phyloP scores from a whole-genome alignment of 2,797 vertebrate genomes.

The Pagetopsis macropterus region DNA sequence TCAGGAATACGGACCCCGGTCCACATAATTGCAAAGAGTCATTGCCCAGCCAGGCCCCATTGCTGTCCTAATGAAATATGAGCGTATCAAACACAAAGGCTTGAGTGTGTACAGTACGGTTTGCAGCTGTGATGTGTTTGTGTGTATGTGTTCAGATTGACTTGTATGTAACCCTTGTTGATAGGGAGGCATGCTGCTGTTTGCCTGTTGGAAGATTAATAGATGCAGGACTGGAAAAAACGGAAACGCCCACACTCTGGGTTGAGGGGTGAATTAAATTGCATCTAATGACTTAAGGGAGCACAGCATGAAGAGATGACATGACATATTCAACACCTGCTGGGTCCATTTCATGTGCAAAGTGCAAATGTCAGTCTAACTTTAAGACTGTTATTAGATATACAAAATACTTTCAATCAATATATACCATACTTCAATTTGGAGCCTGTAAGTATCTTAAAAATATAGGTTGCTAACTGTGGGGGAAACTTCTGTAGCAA shows the following conservation, averaged over 20 bases:
- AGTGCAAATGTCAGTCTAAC: not conserved
- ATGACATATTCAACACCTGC: not conserved
- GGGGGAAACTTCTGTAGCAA: no score
- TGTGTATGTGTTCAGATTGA: conserved; percentile 30
- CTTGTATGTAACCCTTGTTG: conserved; percentile 47
- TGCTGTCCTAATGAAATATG: conserved; percentile 36
- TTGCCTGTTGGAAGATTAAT: conserved; percentile 53
- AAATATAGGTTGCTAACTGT: no score
- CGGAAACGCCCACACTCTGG: conserved; percentile 12
- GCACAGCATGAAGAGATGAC: not conserved
- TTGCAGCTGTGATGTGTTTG: conserved; percentile 29
- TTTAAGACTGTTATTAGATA: no score
- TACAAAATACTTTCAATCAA: no score
- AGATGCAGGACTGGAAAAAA: conserved; percentile 34
- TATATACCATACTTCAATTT: no score
- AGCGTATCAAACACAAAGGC: not conserved
- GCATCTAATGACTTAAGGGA: conserved; percentile 5
- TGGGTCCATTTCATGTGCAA: not conserved
- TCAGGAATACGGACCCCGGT: conserved; percentile 18
- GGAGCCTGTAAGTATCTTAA: no score
- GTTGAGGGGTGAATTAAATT: conserved; percentile 4
- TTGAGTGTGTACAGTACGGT: conserved; percentile 11
- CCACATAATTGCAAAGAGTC: conserved; percentile 32
- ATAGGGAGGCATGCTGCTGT: conserved; percentile 41
- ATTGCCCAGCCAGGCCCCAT: conserved; percentile 10